Conservation (phyloP, 2,888 invertebrate species). For the Tachystola acroxantha region DNA sequence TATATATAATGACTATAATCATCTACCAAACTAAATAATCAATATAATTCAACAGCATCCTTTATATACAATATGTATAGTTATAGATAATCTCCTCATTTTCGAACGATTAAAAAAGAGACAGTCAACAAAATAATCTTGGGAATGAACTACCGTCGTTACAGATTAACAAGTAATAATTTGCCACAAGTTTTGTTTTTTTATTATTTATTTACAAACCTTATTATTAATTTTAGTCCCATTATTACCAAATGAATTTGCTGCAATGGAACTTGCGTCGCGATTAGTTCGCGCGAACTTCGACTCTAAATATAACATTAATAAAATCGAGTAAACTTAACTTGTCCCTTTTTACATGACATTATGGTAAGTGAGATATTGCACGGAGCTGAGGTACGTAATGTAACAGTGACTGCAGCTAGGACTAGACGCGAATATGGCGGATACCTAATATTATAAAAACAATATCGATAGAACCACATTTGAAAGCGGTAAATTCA, state of each 20-base stretch:
- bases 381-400: slow-evolving; percentile 3
- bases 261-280: slow-evolving; percentile 31
- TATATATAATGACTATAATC: slow-evolving; percentile 75
- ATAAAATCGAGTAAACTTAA: slow-evolving; percentile 64
- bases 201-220: slow-evolving; percentile 71
- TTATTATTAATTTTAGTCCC: slow-evolving; percentile 74
- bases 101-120: slow-evolving; percentile 48
- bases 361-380: neutral
- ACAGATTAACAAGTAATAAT: slow-evolving; percentile 69
- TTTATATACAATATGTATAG: slow-evolving; percentile 76
- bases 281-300: slow-evolving; percentile 2
- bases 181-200: slow-evolving; percentile 70
- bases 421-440: slow-evolving; percentile 1
- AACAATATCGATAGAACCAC: no score
- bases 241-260: slow-evolving; percentile 65
- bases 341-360: slow-evolving; percentile 15
- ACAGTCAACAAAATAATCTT: slow-evolving; percentile 56
- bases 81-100: slow-evolving; percentile 45
- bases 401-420: no score
- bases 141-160: slow-evolving; percentile 55
- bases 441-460: no score
- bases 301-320: slow-evolving; percentile 33
- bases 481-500: no score
- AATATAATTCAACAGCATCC: slow-evolving; percentile 75
- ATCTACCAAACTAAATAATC: slow-evolving; percentile 75